phyloP scores from a whole-genome alignment of 2,888 invertebrate genomes.

The Coecobrya sp. region DNA sequence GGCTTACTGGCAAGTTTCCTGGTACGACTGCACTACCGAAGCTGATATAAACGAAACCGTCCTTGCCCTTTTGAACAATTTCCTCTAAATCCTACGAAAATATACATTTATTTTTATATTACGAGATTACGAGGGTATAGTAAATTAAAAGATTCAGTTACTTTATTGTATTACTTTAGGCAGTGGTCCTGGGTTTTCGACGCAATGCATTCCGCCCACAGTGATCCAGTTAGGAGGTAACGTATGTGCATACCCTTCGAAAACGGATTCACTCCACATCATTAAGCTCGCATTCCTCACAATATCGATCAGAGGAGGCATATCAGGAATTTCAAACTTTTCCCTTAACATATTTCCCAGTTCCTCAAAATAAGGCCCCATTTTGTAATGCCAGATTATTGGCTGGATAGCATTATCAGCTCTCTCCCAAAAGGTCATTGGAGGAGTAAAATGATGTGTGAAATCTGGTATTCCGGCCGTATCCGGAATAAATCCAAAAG shows the following conservation, averaged over 20 bases:
- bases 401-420: slow-evolving; percentile 54
- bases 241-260: slow-evolving; percentile 63
- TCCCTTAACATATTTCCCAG: slow-evolving; percentile 51
- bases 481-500: slow-evolving; percentile 67
- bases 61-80: slow-evolving; percentile 73
- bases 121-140: not conserved
- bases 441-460: slow-evolving; percentile 59
- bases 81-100: slow-evolving; percentile 66
- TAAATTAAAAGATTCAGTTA: not conserved
- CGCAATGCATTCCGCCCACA: slow-evolving; percentile 78
- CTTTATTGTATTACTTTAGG: slow-evolving; percentile 64
- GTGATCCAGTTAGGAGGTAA: slow-evolving; percentile 75
- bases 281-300: slow-evolving; percentile 62
- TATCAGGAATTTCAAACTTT: slow-evolving; percentile 58
- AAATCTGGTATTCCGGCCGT: slow-evolving; percentile 69
- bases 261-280: slow-evolving; percentile 62
- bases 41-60: slow-evolving; percentile 79
- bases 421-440: slow-evolving; percentile 64
- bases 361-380: slow-evolving; percentile 12
- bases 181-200: slow-evolving; percentile 59
- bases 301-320: slow-evolving; percentile 50
- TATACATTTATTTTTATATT: not conserved
- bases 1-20: slow-evolving; percentile 62
- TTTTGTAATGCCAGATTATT: slow-evolving; percentile 55
- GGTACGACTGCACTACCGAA: slow-evolving; percentile 82